These are phyloP conservation scores for Conus canariensis DNA, from an alignment of 2,888 invertebrate genomes.

Conservation along the genomic window DNA sequence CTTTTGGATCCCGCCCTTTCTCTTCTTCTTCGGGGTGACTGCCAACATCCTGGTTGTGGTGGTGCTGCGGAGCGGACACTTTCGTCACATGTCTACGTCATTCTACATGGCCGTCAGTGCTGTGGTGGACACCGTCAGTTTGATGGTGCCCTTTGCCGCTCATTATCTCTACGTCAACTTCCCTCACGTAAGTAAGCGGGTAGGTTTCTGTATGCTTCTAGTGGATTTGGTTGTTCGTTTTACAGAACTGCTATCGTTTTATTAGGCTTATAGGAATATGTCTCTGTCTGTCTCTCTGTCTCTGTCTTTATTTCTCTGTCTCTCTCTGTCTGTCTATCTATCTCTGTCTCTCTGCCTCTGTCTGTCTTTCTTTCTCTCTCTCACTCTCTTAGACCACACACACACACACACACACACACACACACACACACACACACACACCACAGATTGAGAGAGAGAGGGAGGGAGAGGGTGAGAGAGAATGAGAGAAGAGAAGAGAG, in stretches of 20 bases:
- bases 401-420: no score
- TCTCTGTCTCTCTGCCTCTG: background rate
- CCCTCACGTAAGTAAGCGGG: constrained; percentile 38
- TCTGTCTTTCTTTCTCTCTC: background rate
- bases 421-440: background rate
- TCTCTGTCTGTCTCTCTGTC: no score
- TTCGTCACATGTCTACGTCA: constrained; percentile 64
- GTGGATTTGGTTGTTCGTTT: no score
- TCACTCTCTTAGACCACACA: background rate
- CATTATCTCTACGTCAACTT: constrained; percentile 68
- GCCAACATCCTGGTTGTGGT: constrained; percentile 63
- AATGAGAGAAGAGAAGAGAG: constrained; percentile 6
- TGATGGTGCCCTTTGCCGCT: constrained; percentile 58
- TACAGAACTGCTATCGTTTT: no score
- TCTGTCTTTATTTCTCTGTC: no score
- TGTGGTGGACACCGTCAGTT: constrained; percentile 58
- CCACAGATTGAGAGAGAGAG: background rate
- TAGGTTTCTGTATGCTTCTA: no score
- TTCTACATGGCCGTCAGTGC: constrained; percentile 65
- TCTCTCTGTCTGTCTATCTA: background rate
- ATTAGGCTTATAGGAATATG: no score
- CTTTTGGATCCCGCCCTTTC: constrained; percentile 62
- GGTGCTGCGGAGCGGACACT: constrained; percentile 62
- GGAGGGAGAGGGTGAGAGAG: background rate
- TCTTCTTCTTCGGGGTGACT: constrained; percentile 56